Conservation (phyloP, 2,888 invertebrate species). For the Eledone cirrhosa region DNA sequence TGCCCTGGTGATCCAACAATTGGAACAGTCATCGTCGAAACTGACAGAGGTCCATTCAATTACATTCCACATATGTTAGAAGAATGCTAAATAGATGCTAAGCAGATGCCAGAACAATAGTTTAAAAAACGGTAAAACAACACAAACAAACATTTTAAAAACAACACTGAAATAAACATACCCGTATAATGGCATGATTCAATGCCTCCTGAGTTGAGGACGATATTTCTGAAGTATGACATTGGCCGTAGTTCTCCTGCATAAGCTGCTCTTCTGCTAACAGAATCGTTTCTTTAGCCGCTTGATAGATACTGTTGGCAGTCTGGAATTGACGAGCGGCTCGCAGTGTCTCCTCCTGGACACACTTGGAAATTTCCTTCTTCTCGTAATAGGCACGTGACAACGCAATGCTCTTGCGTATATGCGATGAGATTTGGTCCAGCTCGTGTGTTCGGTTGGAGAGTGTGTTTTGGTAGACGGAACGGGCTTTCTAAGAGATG, state of each 20-base stretch:
- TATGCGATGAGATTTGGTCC: constrained; percentile 81
- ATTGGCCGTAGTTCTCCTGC: constrained; percentile 38
- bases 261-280: constrained; percentile 86
- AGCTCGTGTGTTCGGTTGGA: constrained; percentile 85
- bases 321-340: constrained; percentile 90
- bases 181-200: constrained; percentile 93
- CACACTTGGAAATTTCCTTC: constrained; percentile 77
- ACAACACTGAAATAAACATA: constrained; percentile 67
- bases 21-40: too few species aligned
- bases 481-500: constrained; percentile 83
- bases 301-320: constrained; percentile 89
- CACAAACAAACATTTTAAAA: too few species aligned
- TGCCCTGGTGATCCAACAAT: too few species aligned
- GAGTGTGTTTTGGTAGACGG: constrained; percentile 85
- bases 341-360: constrained; percentile 86
- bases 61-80: too few species aligned
- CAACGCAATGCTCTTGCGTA: constrained; percentile 86
- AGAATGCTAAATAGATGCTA: too few species aligned
- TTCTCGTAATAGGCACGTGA: constrained; percentile 91
- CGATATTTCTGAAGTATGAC: constrained; percentile 80
- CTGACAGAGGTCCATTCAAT: too few species aligned
- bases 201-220: constrained; percentile 97
- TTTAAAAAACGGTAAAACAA: too few species aligned
- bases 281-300: constrained; percentile 92
- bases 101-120: too few species aligned